Conservation (phyloP, 2,888 invertebrate species). For the Periphyllus acericola region DNA sequence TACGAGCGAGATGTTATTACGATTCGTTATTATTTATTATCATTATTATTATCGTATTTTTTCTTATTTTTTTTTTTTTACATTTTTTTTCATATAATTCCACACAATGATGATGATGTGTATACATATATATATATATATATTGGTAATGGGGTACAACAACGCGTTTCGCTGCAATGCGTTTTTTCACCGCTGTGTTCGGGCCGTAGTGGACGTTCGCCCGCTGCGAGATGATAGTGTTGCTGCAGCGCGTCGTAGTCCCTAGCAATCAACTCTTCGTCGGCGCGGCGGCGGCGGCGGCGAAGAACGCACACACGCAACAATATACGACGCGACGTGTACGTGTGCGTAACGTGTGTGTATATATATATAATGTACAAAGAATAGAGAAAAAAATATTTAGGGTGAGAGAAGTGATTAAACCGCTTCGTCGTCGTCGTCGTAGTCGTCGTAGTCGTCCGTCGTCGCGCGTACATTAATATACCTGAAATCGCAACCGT, state of each 20-base stretch:
- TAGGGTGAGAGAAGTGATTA: conserved; percentile 59
- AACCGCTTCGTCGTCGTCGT: conserved; percentile 35
- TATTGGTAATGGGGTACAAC: background rate
- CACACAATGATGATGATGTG: background rate
- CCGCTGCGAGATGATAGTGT: conserved; percentile 41
- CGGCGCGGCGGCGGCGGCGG: conserved; percentile 34
- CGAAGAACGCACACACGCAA: conserved; percentile 14
- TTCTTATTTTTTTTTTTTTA: background rate
- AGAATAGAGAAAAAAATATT: conserved; percentile 42
- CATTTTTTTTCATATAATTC: background rate
- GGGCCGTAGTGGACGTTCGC: conserved; percentile 16
- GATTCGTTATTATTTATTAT: conserved; percentile 10
- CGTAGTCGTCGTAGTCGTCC: conserved; percentile 29
- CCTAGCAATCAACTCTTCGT: conserved; percentile 32
- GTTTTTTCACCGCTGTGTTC: background rate
- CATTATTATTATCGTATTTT: background rate
- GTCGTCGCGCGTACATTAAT: background rate
- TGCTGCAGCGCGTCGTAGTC: background rate
- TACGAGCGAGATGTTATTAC: background rate
- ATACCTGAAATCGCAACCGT: conserved; percentile 59
- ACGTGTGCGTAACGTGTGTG: no score
- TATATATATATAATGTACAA: background rate
- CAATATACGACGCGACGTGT: background rate
- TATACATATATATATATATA: background rate
- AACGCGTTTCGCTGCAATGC: background rate